These are phyloP conservation scores for Cepaea hortensis DNA, from an alignment of 2,888 invertebrate genomes.

Conservation along the genomic window DNA sequence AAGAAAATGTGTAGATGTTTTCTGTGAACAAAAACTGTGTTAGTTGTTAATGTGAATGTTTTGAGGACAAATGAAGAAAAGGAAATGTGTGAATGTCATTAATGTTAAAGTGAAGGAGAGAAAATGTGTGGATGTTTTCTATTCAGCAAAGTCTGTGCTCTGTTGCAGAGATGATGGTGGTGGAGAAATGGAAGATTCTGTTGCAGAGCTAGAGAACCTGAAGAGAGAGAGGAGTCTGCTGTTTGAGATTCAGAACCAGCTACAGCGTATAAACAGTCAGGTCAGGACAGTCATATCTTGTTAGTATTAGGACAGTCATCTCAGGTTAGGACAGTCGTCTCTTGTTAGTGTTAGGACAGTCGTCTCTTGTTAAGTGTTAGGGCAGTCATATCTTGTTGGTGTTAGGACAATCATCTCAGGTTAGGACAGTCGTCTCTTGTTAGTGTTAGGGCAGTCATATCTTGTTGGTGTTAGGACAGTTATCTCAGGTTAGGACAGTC, in stretches of 20 bases:
- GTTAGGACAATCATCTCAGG: no score
- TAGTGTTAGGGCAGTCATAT: no score
- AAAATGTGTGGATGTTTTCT: not conserved
- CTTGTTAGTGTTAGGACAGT: not conserved
- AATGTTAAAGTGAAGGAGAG: no score
- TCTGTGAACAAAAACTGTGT: not conserved
- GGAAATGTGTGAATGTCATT: no score
- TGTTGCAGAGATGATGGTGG: constrained; percentile 12
- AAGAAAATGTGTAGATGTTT: not conserved
- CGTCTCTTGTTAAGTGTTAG: no score
- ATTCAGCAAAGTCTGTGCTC: not conserved
- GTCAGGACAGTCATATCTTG: constrained; percentile 36
- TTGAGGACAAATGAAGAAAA: no score
- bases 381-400: no score
- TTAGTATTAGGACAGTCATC: not conserved
- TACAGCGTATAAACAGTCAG: constrained; percentile 66
- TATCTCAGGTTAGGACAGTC: no score
- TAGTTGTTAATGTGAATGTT: no score
- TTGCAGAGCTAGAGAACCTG: constrained; percentile 68
- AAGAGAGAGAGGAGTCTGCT: constrained; percentile 69
- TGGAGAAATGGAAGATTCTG: constrained; percentile 63
- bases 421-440: no score
- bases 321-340: not conserved
- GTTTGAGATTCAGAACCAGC: constrained; percentile 68
- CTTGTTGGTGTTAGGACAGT: no score